Evolutionary conservation across 2,113 vertebrate genomes (phyloP).

Genomic region (Thamnophis sirtalis): DNA sequence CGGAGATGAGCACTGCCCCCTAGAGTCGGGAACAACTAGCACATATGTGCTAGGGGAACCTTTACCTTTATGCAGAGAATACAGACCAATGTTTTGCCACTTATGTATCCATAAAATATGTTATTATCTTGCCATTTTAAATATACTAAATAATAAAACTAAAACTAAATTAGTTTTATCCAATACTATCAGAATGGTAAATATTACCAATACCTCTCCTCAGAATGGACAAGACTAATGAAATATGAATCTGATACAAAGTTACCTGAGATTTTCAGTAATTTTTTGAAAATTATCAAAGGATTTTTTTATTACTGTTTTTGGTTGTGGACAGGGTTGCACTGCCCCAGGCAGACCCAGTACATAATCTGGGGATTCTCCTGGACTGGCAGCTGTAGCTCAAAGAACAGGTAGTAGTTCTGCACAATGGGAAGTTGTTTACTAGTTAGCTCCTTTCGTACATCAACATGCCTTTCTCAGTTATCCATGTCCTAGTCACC

Average conservation of each 20-base stretch:
- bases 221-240: not conserved
- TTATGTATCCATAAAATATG: not conserved
- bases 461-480: not conserved
- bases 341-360: not conserved
- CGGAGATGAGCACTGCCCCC: too few species aligned
- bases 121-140: not conserved
- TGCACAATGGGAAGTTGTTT: not conserved
- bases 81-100: not conserved
- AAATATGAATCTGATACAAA: not conserved
- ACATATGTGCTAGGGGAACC: too few species aligned
- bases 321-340: not conserved
- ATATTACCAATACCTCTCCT: constrained; percentile 3
- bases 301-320: not conserved
- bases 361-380: not conserved
- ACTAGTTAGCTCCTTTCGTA: not conserved
- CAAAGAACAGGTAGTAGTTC: too few species aligned
- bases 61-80: not conserved
- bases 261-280: not conserved
- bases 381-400: not conserved
- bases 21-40: too few species aligned
- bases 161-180: not conserved
- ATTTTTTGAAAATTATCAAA: not conserved
- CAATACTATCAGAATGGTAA: not conserved
- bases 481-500: not conserved
- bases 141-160: not conserved